Evolutionary conservation across 2,797 vertebrate species (phyloP), one percentile per base, ranked within the genome.

Genomic region (Decapterus maruadsi): DNA sequence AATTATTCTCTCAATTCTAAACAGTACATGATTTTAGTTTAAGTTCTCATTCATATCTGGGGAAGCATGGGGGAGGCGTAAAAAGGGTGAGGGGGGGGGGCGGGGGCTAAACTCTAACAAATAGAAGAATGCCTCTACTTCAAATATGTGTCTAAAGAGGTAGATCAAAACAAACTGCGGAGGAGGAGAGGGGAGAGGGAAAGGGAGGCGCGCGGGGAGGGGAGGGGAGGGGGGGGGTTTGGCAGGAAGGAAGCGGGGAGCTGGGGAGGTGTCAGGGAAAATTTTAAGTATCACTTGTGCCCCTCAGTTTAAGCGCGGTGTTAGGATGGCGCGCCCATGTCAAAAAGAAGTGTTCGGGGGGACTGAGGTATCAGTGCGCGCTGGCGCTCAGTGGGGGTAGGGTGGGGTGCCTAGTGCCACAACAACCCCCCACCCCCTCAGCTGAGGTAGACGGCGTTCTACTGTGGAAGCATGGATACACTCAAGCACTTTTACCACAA

Each of bases 101-200:
- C 93, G 90, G 93, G 94, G 95, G 77, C 94, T 95, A 90, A 90
- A 92, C 93, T 92, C 95, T 93, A 95, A 94, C 90, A 90, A 92
- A 94, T 86, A 93, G 86, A 96, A 96, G 96, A 96, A 97, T 96
- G 96, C 96, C 97, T 97, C 96, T 95, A 97, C 96, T 97, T 96
- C 95, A 96, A 96, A 97, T 94, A 94, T 93, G 91, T 87, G 87
- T 96, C 95, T 96, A 97, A 93, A 96, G 97, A 98, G 97, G 97
- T 98, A 98, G 97, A 97, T 98, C 94, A 96, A 96, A 96, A 96
- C 95, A 94, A 94, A 96, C 94, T 94, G 95, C 93, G 87, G 90
- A 63, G 81, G 71, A 68, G 48, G 68, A 45, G 64, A 29, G 26
- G 60, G 46, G 38, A 10, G 13, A 31, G 53, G 36, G 58, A 8